Evolutionary conservation across 1,140 invertebrate genomes (phyloP), one percentile per base, ranked within the genome.

Genomic region (Penaeus chinensis): DNA sequence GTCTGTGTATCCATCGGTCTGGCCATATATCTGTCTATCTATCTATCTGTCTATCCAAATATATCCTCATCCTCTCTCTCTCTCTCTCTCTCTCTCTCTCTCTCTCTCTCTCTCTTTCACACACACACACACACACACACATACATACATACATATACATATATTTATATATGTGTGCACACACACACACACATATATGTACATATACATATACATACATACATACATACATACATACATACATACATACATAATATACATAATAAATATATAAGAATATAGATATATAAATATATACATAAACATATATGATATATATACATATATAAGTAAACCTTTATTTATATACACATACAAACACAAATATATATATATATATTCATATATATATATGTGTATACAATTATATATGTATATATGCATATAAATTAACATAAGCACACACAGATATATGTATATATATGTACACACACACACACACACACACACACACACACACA

Each of bases 321-420:
- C 0, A 66, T 66, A 66, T 66, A 66, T 66, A 65, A 20, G n/a
- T 65, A 65, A 69, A 69, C 27, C 8, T 5, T 18, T 69, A 69
- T 66, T n/a, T 18, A 66, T 66, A 66, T 66, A 66, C 27, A 66
- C 27, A 66, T 18, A 66, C 27, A 66, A n/a, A 66, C 27, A 66
- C 27, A 66, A n/a, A 66, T 66, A 66, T 66, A 66, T 66, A 66
- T 66, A 66, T 66, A 66, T 66, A 66, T 66, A 66, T 66, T n/a
- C 27, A 66, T 66, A 66, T 66, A 66, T 66, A 66, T 66, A 66
- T 66, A 66, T 66, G 27, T 66, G 27, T 66, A 66, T 18, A 66
- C 27, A 66, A n/a, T n/a, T 66, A 66, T 66, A 66, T 66, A 66
- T 66, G 27, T 66, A 66, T 66, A 18, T 66, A 66, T 66, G 27